Conservation (phyloP, 1,140 invertebrate genomes). For the Belonocnema kinseyi region DNA sequence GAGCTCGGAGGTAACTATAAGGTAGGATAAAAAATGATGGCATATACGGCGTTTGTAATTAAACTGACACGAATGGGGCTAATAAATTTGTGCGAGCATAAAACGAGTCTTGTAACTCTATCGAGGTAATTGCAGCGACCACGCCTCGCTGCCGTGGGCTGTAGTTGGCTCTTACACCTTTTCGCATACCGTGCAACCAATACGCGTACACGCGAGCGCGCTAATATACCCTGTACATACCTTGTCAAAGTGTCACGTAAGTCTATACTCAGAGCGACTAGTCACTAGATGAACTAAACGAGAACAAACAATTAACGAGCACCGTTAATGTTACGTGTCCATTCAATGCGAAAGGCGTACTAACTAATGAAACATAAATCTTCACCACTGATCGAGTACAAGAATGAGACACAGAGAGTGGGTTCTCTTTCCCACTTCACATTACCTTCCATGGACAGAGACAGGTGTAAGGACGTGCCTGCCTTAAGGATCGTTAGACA, state of each 20-base stretch:
- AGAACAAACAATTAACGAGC: conserved; percentile 66
- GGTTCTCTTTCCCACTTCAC: conserved; percentile 17
- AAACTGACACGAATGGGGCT: conserved; percentile 70
- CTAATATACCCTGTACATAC: conserved; percentile 54
- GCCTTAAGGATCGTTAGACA: conserved; percentile 32
- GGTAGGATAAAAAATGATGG: conserved; percentile 49
- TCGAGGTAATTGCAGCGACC: conserved; percentile 70
- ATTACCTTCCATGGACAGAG: background rate
- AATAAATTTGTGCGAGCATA: conserved; percentile 70
- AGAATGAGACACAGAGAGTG: conserved; percentile 1
- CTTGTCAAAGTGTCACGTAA: conserved; percentile 56
- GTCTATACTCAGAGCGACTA: conserved; percentile 14
- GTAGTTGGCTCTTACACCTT: conserved; percentile 60
- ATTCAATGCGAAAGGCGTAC: conserved; percentile 64
- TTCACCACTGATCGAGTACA: conserved; percentile 44
- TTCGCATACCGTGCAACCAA: conserved; percentile 52
- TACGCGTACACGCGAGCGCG: conserved; percentile 32
- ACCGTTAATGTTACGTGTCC: conserved; percentile 61
- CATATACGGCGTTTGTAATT: conserved; percentile 61
- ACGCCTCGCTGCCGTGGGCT: conserved; percentile 66
- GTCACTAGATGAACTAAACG: conserved; percentile 45
- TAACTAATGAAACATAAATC: conserved; percentile 66
- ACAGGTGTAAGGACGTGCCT: conserved; percentile 23
- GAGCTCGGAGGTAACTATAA: conserved; percentile 12
- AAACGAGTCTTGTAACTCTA: conserved; percentile 73